A percentile compares a stretch with the other conserved stretches of the same genome.
phyloP scores from a whole-genome alignment of 2,888 invertebrate genomes.

The Iselma pallidipennis region DNA sequence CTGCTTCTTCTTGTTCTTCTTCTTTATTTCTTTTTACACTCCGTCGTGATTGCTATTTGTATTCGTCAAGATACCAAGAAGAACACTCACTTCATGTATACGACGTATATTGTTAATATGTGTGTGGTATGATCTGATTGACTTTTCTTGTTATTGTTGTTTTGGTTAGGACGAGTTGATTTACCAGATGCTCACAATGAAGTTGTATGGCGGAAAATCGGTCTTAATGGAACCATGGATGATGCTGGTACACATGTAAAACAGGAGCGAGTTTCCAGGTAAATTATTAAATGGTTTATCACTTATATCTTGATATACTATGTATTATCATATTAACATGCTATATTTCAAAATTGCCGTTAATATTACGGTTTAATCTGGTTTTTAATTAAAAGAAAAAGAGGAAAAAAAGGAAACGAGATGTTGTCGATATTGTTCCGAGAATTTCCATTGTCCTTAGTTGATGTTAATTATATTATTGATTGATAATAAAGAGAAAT shows the following conservation, averaged over 20 bases:
- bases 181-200: conserved; percentile 74
- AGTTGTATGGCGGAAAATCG: conserved; percentile 69
- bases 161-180: conserved; percentile 66
- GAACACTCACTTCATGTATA: too few relatives aligned
- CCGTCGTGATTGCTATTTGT: too few relatives aligned
- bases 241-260: conserved; percentile 51
- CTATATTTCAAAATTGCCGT: background rate
- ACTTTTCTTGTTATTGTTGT: conserved; percentile 32
- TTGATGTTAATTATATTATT: background rate
- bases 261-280: conserved; percentile 57
- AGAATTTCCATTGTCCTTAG: background rate
- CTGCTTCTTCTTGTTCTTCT: background rate
- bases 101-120: background rate
- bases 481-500: background rate
- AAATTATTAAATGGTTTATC: conserved; percentile 23
- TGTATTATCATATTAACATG: background rate
- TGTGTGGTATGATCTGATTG: conserved; percentile 7
- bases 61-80: too few relatives aligned
- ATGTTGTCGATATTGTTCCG: background rate
- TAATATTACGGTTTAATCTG: background rate
- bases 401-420: background rate
- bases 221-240: conserved; percentile 59
- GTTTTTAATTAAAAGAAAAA: background rate
- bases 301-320: background rate
- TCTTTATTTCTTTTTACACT: too few relatives aligned